Percentiles rank a stretch among this genome's conserved stretches.
Evolutionary conservation across 1,140 invertebrate species (phyloP).

Genomic region (Eumeta japonica): DNA sequence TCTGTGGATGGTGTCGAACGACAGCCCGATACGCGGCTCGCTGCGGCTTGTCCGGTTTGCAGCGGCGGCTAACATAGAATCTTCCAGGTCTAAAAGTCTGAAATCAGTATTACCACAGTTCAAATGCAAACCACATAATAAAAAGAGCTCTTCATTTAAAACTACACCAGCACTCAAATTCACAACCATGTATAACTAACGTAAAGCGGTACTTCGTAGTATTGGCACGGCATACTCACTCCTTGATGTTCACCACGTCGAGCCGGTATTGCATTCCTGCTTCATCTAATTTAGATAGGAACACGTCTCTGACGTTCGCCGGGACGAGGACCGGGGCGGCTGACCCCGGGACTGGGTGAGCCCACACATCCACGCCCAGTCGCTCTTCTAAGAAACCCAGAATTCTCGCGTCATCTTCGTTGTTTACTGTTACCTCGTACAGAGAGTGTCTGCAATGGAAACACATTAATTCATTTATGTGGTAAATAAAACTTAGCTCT

Average conservation of each 20-base stretch:
- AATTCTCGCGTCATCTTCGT: slow-evolving; percentile 6
- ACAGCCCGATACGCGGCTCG: slow-evolving; percentile 3
- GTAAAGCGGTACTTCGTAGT: no score
- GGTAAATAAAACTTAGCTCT: no score
- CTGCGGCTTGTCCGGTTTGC: slow-evolving; percentile 4
- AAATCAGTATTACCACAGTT: no score
- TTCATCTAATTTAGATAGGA: slow-evolving; percentile 8
- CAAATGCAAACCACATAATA: no score
- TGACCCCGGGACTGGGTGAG: slow-evolving; percentile 7
- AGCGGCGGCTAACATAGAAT: slow-evolving; percentile 15
- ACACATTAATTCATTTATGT: no score
- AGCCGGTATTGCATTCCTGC: slow-evolving; percentile 10
- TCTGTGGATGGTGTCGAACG: slow-evolving; percentile 15
- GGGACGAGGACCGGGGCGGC: slow-evolving; percentile 11
- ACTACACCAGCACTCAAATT: neutral
- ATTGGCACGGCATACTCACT: no score
- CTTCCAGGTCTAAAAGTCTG: slow-evolving; percentile 22
- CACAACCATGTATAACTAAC: neutral
- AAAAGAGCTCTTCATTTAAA: no score
- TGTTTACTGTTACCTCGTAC: slow-evolving; percentile 10
- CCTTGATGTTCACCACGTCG: slow-evolving; percentile 15
- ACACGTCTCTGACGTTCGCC: slow-evolving; percentile 3
- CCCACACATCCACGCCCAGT: slow-evolving; percentile 14
- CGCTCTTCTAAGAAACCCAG: slow-evolving; percentile 5
- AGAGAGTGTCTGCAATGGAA: slow-evolving; percentile 11